phyloP scores from a whole-genome alignment of 2,113 vertebrate species.

The Notarius lentiginosus region DNA sequence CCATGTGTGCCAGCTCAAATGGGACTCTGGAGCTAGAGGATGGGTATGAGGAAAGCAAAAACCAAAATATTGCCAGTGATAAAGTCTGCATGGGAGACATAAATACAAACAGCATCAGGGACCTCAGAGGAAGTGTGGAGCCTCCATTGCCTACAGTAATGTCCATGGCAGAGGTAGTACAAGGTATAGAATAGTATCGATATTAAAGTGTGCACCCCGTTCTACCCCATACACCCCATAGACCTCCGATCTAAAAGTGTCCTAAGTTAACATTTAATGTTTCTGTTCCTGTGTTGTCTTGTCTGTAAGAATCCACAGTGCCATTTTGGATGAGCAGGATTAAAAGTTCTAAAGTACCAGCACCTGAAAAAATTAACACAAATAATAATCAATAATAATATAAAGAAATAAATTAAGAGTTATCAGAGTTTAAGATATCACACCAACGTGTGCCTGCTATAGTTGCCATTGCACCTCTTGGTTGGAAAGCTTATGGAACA shows the following conservation, averaged over 20 bases:
- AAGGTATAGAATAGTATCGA: conserved; percentile 84
- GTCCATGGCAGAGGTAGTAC: conserved; percentile 55
- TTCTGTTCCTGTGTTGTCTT: conserved; percentile 73
- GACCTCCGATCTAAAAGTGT: conserved; percentile 65
- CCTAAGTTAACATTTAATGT: conserved; percentile 84
- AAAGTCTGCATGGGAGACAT: conserved; percentile 8
- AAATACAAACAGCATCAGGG: conserved; percentile 52
- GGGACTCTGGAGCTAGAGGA: conserved; percentile 25
- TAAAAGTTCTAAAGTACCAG: conserved; percentile 78
- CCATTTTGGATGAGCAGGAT: conserved; percentile 73
- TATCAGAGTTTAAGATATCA: conserved; percentile 71
- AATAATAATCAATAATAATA: conserved; percentile 53
- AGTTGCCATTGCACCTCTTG: conserved; percentile 81
- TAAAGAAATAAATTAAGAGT: conserved; percentile 51
- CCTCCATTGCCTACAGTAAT: conserved; percentile 46
- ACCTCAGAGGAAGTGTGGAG: conserved; percentile 54
- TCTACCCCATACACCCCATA: conserved; percentile 34
- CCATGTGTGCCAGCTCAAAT: conserved; percentile 1
- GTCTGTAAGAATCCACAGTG: conserved; percentile 80
- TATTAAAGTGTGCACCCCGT: neutral
- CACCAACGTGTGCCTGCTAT: conserved; percentile 93
- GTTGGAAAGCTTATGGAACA: conserved; percentile 68
- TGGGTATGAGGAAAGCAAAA: conserved; percentile 1
- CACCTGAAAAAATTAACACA: conserved; percentile 63
- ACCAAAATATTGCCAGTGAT: conserved; percentile 19